These are phyloP conservation scores for Heterodera carotae DNA, from an alignment of 1,140 invertebrate genomes.

Conservation along the genomic window DNA sequence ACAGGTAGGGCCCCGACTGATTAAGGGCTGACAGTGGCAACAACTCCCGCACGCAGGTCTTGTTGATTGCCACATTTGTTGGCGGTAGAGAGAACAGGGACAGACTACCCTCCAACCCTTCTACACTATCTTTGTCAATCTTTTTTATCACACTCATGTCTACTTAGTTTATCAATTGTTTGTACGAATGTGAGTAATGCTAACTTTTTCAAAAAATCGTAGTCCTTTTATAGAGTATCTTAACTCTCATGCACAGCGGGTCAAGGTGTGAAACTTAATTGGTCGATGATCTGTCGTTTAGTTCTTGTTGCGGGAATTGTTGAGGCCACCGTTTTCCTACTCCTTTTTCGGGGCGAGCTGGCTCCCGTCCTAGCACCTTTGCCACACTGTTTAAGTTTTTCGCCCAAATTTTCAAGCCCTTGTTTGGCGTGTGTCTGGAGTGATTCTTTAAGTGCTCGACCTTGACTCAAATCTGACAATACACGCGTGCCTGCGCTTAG, in stretches of 20 bases:
- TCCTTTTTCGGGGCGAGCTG: background rate
- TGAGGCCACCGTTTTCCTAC: background rate
- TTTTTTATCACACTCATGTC: slow-evolving; percentile 13
- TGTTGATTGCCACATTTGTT: slow-evolving; percentile 15
- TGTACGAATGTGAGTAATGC: too few relatives aligned
- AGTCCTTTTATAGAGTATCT: slow-evolving; percentile 14
- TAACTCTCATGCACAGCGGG: background rate
- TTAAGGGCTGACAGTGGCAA: slow-evolving; percentile 9
- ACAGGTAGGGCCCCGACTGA: slow-evolving; percentile 14
- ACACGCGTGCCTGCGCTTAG: slow-evolving; percentile 3
- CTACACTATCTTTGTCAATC: slow-evolving; percentile 24
- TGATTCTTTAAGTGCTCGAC: background rate
- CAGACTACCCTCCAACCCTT: slow-evolving; percentile 1
- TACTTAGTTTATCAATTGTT: background rate
- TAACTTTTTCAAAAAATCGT: background rate
- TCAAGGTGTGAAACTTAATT: background rate
- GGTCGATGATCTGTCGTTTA: background rate
- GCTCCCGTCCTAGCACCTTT: slow-evolving; percentile 1
- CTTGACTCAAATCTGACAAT: background rate
- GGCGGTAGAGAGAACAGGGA: background rate
- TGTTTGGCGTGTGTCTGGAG: background rate
- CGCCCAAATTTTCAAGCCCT: background rate
- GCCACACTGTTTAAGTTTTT: slow-evolving; percentile 11
- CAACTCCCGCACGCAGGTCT: background rate
- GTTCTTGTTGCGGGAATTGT: background rate